A percentile compares a stretch with the other conserved stretches of the same genome.
These are phyloP conservation scores for Ibycter americanus DNA, from an alignment of 2,797 vertebrate genomes.

Conservation along the genomic window DNA sequence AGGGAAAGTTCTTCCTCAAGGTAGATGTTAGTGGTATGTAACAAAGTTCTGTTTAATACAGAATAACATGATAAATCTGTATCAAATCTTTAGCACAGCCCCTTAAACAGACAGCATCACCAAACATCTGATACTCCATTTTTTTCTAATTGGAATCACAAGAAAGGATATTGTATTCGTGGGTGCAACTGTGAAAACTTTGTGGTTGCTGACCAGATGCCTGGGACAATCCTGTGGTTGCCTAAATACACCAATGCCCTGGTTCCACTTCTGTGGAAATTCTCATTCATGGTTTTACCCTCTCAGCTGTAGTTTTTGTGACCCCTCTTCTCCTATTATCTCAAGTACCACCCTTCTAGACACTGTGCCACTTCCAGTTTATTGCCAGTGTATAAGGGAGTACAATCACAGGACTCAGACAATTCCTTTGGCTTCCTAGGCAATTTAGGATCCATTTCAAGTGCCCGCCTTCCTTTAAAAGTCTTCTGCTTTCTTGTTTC, in stretches of 20 bases:
- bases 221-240: conserved; percentile 35
- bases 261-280: neutral
- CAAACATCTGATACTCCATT: neutral
- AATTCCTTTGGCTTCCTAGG: neutral
- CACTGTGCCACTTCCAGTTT: neutral
- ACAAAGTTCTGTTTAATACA: neutral
- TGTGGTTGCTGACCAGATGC: conserved; percentile 19
- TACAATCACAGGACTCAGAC: neutral
- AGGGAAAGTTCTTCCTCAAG: neutral
- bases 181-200: neutral
- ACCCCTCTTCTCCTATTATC: neutral
- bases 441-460: neutral
- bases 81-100: neutral
- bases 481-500: neutral
- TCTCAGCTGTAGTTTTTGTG: neutral
- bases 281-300: conserved; percentile 5
- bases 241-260: neutral
- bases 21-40: neutral
- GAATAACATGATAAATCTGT: neutral
- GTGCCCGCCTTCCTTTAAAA: neutral
- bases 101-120: neutral
- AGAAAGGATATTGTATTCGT: neutral
- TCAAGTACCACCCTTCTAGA: neutral
- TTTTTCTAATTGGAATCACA: neutral
- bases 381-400: neutral